These are phyloP conservation scores for Leptocoma aspasia DNA, from an alignment of 2,113 vertebrate species.

Conservation along the genomic window DNA sequence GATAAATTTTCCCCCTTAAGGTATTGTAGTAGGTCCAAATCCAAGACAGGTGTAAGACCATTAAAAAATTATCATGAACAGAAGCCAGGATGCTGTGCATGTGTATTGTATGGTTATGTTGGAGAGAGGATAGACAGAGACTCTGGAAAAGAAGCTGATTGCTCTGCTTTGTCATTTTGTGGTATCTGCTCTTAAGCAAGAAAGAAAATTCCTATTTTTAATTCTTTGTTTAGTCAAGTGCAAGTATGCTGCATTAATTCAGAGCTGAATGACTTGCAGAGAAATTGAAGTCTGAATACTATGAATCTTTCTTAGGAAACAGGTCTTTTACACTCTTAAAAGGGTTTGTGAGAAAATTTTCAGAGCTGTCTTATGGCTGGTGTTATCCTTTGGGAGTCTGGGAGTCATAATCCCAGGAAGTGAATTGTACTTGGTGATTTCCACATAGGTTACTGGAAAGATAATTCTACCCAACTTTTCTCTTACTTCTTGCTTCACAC, in stretches of 20 bases:
- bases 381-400: not conserved
- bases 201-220: not conserved
- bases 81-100: not conserved
- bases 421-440: not conserved
- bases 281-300: not conserved
- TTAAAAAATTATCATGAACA: not conserved
- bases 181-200: not conserved
- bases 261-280: not conserved
- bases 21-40: not conserved
- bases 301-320: not conserved
- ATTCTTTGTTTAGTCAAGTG: not conserved
- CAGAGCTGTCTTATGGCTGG: not conserved
- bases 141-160: not conserved
- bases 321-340: not conserved
- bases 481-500: not conserved
- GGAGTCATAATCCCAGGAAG: not conserved
- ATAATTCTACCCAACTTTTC: not conserved
- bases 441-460: conserved; percentile 30
- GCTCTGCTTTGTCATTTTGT: not conserved
- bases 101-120: not conserved
- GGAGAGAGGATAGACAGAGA: not conserved
- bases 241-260: not conserved
- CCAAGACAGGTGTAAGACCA: not conserved
- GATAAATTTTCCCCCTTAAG: not conserved
- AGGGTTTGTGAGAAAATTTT: not conserved